Percentiles rank a stretch among this genome's conserved stretches.
Evolutionary conservation across 2,888 invertebrate species (phyloP).

Genomic region (Argyresthia goedartella): DNA sequence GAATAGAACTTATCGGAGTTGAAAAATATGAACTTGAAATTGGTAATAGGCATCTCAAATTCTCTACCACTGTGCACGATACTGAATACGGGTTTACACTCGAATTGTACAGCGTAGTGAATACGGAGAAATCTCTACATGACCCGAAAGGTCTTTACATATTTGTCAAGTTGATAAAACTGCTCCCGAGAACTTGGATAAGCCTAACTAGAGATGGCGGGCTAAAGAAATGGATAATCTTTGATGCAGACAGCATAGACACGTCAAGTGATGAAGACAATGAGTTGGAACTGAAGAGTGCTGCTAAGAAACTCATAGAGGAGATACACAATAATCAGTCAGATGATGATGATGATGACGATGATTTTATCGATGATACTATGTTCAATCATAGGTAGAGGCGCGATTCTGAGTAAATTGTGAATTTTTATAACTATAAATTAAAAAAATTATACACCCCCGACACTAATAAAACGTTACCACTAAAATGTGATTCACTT

Average conservation of each 20-base stretch:
- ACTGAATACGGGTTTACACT: conserved; percentile 40
- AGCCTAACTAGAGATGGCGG: conserved; percentile 28
- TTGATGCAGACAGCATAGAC: conserved; percentile 22
- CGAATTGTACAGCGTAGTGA: conserved; percentile 45
- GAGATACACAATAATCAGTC: conserved; percentile 19
- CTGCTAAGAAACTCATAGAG: conserved; percentile 19
- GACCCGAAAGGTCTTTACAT: conserved; percentile 46
- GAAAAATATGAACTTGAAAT: conserved; percentile 38
- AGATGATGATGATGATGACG: conserved; percentile 26
- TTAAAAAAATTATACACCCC: too few relatives aligned
- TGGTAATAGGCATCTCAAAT: conserved; percentile 28
- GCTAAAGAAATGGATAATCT: conserved; percentile 38
- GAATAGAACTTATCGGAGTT: conserved; percentile 42
- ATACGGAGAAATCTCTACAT: conserved; percentile 27
- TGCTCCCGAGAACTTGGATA: conserved; percentile 40
- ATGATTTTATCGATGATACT: conserved; percentile 28
- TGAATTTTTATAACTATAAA: too few relatives aligned
- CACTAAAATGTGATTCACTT: too few relatives aligned
- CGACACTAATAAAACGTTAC: too few relatives aligned
- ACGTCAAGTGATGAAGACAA: conserved; percentile 42
- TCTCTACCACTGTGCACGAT: conserved; percentile 29
- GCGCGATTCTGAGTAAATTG: background rate
- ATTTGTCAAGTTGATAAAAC: conserved; percentile 33
- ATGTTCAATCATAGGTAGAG: conserved; percentile 11
- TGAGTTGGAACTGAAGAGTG: conserved; percentile 11